Percentiles rank a stretch among this genome's conserved stretches.
Evolutionary conservation across 2,113 vertebrate genomes (phyloP).

Genomic region (Pachycephala philippinensis): DNA sequence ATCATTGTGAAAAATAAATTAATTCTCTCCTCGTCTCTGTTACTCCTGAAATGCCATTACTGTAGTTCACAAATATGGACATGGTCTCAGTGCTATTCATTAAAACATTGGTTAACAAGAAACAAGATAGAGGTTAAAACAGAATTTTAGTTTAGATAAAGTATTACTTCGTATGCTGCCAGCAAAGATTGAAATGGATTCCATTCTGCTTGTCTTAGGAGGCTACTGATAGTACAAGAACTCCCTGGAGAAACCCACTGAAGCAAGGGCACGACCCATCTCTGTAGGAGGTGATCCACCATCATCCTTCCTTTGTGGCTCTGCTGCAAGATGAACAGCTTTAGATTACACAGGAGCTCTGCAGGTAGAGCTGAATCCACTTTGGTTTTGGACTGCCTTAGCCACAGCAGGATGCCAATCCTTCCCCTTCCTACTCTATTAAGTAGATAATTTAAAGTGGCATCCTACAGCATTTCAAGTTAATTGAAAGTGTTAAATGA

Average conservation of each 20-base stretch:
- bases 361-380: slow-evolving; percentile 4
- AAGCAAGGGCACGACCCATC: not conserved
- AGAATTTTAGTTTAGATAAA: not conserved
- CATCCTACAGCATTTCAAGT: slow-evolving; percentile 45
- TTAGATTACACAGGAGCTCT: slow-evolving; percentile 9
- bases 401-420: slow-evolving; percentile 43
- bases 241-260: not conserved
- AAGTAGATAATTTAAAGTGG: slow-evolving; percentile 46
- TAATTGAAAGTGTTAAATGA: slow-evolving; percentile 58
- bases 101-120: not conserved
- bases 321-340: not conserved
- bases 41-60: slow-evolving; percentile 26
- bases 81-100: not conserved
- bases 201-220: not conserved
- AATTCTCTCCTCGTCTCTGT: not conserved
- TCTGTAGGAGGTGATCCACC: not conserved
- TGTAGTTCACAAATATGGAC: not conserved
- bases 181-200: not conserved
- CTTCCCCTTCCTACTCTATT: slow-evolving; percentile 49
- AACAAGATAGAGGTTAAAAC: not conserved
- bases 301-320: not conserved
- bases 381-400: not conserved
- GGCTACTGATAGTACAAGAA: not conserved
- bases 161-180: not conserved
- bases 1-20: not conserved